Evolutionary conservation across 2,888 invertebrate species (phyloP), one percentile per base, ranked within the genome.

Genomic region (Drosophila flavopinicola): DNA sequence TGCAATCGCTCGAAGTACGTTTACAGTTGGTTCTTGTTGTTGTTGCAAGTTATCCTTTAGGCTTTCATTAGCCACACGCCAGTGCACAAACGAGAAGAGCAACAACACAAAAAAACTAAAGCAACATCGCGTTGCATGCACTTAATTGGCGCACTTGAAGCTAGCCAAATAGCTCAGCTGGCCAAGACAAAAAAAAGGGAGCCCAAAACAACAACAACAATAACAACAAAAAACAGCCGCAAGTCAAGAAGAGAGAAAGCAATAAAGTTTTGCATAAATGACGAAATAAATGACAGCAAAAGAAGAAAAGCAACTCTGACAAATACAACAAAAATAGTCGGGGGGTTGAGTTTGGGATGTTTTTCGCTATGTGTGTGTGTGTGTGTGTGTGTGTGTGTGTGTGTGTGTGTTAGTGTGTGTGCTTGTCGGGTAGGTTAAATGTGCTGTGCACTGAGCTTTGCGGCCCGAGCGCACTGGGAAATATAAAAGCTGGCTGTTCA

Each of bases 251-350:
- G 78, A 71, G 75, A 53, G 66, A 86, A 77, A 67, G 87, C 85
- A 88, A 83, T 88, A 84, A 80, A 83, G 75, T 83, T 84, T 83
- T 83, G 85, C 88, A 84, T 87, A 88, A 88, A 85, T 88, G 84
- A 88, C 76, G 79, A 87, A 88, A 85, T 85, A 88, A 85, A 87
- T 73, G 88, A 85, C 86, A 88, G 76, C 76, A 58, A 80, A n/a
- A n/a, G n/a, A n/a, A 71, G 75, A 51, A 86, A 86, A 88, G 67
- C 82, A 88, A 79, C 77, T 83, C 76, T 79, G 86, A 64, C 80
- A 86, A 83, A 82, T 66, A 72, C 71, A 59, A 48, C 39, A 66
- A 45, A 38, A 51, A 17, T 38, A n/a, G 25, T n/a, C n/a, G n/a
- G n/a, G 37, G 65, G 35, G 38, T 33, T 52, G 42, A 37, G 37